Evolutionary conservation across 2,888 invertebrate species (phyloP), one percentile per base, ranked within the genome.

Genomic region (Perizoma flavofasciatum): DNA sequence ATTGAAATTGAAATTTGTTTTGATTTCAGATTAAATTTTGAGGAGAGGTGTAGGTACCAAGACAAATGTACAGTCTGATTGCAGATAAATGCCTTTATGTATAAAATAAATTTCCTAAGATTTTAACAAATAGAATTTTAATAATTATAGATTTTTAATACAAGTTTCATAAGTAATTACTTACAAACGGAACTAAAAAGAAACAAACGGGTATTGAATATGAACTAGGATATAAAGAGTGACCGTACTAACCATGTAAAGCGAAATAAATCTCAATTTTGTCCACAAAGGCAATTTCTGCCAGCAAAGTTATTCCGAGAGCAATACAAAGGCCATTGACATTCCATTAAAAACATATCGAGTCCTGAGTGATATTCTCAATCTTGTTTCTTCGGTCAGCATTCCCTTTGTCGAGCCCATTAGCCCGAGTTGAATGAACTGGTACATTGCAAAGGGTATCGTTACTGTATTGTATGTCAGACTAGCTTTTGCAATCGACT

Each of bases 341-440:
- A 55, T 61, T 35, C 63, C 53, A 66, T 66, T 66, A 64, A 59
- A 55, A 55, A 55, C 52, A 58, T 57, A 59, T 59, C 51, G 55
- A 50, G 47, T 11, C 39, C 48, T 43, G 49, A 58, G 61, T 55
- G 61, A 61, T 59, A 47, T 61, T 64, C 64, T 58, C 63, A 63
- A 66, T 61, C 60, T 63, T 61, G 49, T 52, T 47, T 58, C 58
- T 58, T 54, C 51, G 58, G 63, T 63, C 59, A 62, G 58, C 49
- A 22, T 54, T 67, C 58, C 59, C 62, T 67, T 67, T 67, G 66
- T 62, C 49, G 53, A 35, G 37, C 40, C 63, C 63, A 61, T 67
- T 63, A 63, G 58, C 56, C 62, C 59, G 49, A 59, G 56, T 62
- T 55, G 55, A 52, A 60, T 55, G 55, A 50, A 60, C 33, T 55